Evolutionary conservation across 2,888 invertebrate genomes (phyloP), one percentile per base, ranked within the genome.

Genomic region (Fragum whitleyi): DNA sequence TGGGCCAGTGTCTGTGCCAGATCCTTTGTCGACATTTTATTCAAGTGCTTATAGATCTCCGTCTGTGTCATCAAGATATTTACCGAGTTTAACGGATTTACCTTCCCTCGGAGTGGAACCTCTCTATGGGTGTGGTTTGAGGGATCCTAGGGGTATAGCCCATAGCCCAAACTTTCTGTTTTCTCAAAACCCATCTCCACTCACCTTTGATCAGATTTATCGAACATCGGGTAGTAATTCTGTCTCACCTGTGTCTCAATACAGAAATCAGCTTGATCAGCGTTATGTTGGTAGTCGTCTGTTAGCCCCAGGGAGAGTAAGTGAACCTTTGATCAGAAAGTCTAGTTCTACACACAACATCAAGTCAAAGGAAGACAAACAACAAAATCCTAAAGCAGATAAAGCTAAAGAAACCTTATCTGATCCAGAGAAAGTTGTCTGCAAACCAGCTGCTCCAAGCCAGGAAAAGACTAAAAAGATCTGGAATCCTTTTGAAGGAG

Each of bases 161-260:
- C 81, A 79, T 32, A 85, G 85, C 62, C 85, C 85, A 36, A 82
- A 82, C 68, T 85, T 80, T 61, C 57, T 70, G 16, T 78, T 82
- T 42, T 80, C 85, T 19, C 85, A 81, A 36, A 85, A 82, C 61
- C 81, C 82, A 11, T 85, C 85, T 23, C 85, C 85, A 26, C 67
- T 85, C 28, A 85, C 85, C 26, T 85, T 85, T 80, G 85, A 85
- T 53, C 85, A 85, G 72, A 79, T 85, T 47, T 79, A 85, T 47
- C 42, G 77, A 3, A 68, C 85, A n/a, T 77, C 78, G 9, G 77
- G 80, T 21, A 70, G 78, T 55, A 85, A 78, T 47, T 80, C 79
- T 16, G 85, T 85, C 23, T 81, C 85, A 11, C 79, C 85, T 28
- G 84, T 81, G 14, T 79, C 81, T 14, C 81, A 85, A 21, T 81